Conservation (phyloP, 2,113 vertebrate species). For the Python bivittatus region DNA sequence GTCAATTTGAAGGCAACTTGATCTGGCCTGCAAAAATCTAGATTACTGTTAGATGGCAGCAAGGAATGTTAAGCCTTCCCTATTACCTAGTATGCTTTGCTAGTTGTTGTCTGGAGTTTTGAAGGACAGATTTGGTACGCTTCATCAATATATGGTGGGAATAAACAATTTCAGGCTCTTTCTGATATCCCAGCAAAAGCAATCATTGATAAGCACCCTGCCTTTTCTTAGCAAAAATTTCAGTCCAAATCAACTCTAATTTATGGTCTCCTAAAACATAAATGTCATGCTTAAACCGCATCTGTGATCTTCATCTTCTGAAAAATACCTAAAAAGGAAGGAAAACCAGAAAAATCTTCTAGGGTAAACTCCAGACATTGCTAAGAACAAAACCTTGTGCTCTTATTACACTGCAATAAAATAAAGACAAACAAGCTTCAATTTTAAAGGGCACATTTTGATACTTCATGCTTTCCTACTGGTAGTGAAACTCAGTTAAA, state of each 20-base stretch:
- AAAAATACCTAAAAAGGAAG: slow-evolving; percentile 32
- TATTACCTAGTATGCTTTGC: neutral
- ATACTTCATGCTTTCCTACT: slow-evolving; percentile 40
- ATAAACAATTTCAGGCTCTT: slow-evolving; percentile 34
- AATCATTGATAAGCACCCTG: slow-evolving; percentile 26
- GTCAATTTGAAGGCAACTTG: slow-evolving; percentile 2
- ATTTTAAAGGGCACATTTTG: slow-evolving; percentile 47
- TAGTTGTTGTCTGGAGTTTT: neutral
- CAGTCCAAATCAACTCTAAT: slow-evolving; percentile 38
- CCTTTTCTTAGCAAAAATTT: slow-evolving; percentile 26
- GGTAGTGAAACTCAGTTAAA: slow-evolving; percentile 19
- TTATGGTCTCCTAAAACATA: slow-evolving; percentile 58
- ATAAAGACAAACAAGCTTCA: slow-evolving; percentile 44
- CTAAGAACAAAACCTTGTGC: slow-evolving; percentile 35
- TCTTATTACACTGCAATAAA: slow-evolving; percentile 46
- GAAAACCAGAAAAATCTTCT: slow-evolving; percentile 27
- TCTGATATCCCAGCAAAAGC: slow-evolving; percentile 27
- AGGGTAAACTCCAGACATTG: slow-evolving; percentile 33
- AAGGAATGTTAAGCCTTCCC: neutral
- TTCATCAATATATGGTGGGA: neutral
- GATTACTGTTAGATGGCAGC: neutral
- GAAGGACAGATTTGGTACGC: neutral
- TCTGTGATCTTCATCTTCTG: slow-evolving; percentile 57
- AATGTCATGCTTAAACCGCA: slow-evolving; percentile 45
- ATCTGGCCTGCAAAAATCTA: neutral